Evolutionary conservation across 2,797 vertebrate genomes (phyloP).

Genomic region (Allobates femoralis): DNA sequence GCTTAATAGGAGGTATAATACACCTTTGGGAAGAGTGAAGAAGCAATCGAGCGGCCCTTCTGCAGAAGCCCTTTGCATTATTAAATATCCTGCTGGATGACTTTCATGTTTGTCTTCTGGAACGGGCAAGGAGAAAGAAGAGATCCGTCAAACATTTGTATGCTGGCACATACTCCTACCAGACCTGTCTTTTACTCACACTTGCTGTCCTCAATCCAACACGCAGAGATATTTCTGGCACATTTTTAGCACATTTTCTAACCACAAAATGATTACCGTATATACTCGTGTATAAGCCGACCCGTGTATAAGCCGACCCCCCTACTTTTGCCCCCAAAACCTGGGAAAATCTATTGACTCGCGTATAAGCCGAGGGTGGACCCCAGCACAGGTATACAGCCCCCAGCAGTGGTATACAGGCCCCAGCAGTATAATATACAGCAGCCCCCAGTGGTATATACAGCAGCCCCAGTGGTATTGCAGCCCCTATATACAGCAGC

Average conservation of each 20-base stretch:
- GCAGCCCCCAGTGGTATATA: no score
- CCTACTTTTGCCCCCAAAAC: no score
- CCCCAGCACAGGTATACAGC: no score
- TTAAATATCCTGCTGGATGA: slow-evolving; percentile 63
- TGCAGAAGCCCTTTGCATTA: slow-evolving; percentile 63
- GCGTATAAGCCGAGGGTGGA: no score
- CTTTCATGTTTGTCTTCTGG: slow-evolving; percentile 58
- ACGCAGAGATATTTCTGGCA: slow-evolving; percentile 24
- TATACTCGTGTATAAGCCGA: no score
- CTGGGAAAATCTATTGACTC: no score
- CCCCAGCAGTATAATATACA: no score
- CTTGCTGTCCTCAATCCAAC: neutral
- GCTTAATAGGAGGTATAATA: slow-evolving; percentile 62
- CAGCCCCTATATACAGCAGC: no score
- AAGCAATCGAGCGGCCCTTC: slow-evolving; percentile 35
- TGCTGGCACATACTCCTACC: slow-evolving; percentile 23
- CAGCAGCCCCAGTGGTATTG: no score
- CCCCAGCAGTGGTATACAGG: no score
- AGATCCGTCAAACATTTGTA: slow-evolving; percentile 52
- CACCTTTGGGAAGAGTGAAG: slow-evolving; percentile 63
- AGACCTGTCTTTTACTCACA: neutral
- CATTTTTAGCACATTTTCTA: slow-evolving; percentile 35
- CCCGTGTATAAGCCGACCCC: no score
- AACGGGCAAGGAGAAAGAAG: slow-evolving; percentile 55
- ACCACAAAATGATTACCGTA: neutral